Conservation (phyloP, 2,888 invertebrate genomes). For the Cistogaster globosa region DNA sequence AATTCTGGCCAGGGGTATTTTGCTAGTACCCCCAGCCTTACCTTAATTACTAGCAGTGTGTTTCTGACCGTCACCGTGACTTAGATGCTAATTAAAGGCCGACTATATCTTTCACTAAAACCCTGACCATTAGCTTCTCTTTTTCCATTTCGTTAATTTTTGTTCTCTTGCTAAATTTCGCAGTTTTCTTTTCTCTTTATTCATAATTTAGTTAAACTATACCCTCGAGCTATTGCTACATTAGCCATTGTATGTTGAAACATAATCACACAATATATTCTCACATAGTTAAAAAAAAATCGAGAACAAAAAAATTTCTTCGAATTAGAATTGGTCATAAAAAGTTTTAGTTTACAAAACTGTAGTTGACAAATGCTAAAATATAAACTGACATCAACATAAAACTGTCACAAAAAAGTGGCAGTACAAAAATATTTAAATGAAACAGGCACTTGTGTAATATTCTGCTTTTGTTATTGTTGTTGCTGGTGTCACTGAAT, state of each 20-base stretch:
- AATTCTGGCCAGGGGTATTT: too few relatives aligned
- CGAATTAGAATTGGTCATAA: constrained; percentile 1
- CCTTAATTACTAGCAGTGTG: too few relatives aligned
- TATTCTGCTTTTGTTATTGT: constrained; percentile 16
- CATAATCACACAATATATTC: too few relatives aligned
- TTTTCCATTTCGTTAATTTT: too few relatives aligned
- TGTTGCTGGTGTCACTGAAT: constrained; percentile 40
- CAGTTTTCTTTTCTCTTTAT: too few relatives aligned
- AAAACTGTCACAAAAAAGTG: constrained; percentile 4
- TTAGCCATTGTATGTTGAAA: background rate
- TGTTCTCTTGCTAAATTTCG: too few relatives aligned
- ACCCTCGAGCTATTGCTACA: background rate
- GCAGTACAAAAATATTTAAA: constrained; percentile 56
- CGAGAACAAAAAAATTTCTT: background rate
- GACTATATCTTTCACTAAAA: too few relatives aligned
- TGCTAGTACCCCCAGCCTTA: too few relatives aligned
- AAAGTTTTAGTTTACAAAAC: background rate
- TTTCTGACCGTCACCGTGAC: too few relatives aligned
- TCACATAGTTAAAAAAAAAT: background rate
- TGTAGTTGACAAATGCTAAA: background rate
- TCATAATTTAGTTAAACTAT: too few relatives aligned
- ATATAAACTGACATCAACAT: background rate
- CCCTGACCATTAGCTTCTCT: too few relatives aligned
- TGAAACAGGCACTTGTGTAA: constrained; percentile 73
- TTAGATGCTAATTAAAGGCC: too few relatives aligned